Percentiles rank a stretch among this genome's conserved stretches.
Evolutionary conservation across 2,888 invertebrate genomes (phyloP).

Genomic region (Nephrocerus scutellatus): DNA sequence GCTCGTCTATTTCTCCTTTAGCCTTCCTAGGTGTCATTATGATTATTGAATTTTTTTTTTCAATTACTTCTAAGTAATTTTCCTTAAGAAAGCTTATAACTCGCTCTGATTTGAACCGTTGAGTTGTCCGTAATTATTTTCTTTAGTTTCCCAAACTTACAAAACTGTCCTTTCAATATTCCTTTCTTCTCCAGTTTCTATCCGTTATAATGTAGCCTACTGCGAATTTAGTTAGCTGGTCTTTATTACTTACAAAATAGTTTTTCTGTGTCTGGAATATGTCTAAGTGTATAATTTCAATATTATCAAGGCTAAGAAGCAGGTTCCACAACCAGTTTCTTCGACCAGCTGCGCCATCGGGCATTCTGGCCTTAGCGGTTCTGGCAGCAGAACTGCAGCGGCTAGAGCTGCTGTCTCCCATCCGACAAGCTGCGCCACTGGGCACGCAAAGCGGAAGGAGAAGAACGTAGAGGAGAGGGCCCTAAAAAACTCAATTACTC

Average conservation of each 20-base stretch:
- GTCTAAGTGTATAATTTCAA: slow-evolving; percentile 18
- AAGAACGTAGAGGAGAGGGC: no score
- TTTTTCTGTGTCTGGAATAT: slow-evolving; percentile 13
- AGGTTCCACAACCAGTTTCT: no score
- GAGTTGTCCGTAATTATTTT: slow-evolving; percentile 17
- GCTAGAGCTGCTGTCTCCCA: no score
- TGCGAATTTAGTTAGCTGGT: slow-evolving; percentile 19
- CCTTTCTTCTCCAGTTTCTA: slow-evolving; percentile 17
- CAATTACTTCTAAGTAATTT: slow-evolving; percentile 13
- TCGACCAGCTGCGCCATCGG: no score
- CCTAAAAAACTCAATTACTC: no score
- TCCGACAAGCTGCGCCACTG: no score
- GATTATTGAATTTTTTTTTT: slow-evolving; percentile 17
- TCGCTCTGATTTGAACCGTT: slow-evolving; percentile 17
- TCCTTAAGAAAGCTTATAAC: slow-evolving; percentile 12
- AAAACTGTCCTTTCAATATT: slow-evolving; percentile 14
- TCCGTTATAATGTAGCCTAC: slow-evolving; percentile 17
- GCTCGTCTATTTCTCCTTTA: slow-evolving; percentile 12
- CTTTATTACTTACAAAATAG: slow-evolving; percentile 16
- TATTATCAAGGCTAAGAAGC: no score
- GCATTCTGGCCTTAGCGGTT: no score
- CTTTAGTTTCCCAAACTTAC: slow-evolving; percentile 15
- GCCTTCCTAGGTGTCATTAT: slow-evolving; percentile 16
- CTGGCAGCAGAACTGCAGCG: no score
- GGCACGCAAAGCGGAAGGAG: no score